phyloP scores from a whole-genome alignment of 2,888 invertebrate species.

The Aphodius granarius region DNA sequence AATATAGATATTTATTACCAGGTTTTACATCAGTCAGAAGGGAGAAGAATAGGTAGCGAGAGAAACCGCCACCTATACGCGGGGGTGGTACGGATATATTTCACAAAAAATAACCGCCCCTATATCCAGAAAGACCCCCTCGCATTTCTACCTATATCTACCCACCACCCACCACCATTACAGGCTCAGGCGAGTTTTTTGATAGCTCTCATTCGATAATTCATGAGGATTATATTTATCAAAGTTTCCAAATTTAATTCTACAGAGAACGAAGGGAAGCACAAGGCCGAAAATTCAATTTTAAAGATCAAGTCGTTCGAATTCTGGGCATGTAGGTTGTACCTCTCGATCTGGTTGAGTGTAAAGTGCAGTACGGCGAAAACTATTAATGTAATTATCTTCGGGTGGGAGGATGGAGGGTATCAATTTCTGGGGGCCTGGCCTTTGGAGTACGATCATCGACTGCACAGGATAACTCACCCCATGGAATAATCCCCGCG shows the following conservation, averaged over 20 bases:
- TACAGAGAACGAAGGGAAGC: too few species aligned
- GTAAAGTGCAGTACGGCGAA: background rate
- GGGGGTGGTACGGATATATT: background rate
- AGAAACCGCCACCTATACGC: slow-evolving; percentile 3
- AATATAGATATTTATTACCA: slow-evolving; percentile 41
- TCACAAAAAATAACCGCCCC: background rate
- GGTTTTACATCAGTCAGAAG: slow-evolving; percentile 20
- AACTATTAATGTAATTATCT: background rate
- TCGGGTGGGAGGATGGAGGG: too few species aligned
- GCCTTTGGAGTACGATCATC: background rate
- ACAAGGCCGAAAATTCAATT: background rate
- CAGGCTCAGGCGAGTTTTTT: background rate
- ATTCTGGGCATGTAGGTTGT: background rate
- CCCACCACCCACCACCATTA: background rate
- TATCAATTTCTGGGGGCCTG: background rate
- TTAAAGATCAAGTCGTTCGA: background rate
- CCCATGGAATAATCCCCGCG: background rate
- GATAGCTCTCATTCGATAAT: too few species aligned
- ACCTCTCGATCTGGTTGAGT: background rate
- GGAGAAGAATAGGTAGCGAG: background rate
- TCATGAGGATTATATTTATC: too few species aligned
- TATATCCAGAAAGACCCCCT: background rate
- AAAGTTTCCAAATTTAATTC: too few species aligned
- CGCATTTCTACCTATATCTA: background rate
- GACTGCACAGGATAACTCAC: background rate